Conservation (phyloP, 2,113 vertebrate species). For the Chloropsis cyanopogon region DNA sequence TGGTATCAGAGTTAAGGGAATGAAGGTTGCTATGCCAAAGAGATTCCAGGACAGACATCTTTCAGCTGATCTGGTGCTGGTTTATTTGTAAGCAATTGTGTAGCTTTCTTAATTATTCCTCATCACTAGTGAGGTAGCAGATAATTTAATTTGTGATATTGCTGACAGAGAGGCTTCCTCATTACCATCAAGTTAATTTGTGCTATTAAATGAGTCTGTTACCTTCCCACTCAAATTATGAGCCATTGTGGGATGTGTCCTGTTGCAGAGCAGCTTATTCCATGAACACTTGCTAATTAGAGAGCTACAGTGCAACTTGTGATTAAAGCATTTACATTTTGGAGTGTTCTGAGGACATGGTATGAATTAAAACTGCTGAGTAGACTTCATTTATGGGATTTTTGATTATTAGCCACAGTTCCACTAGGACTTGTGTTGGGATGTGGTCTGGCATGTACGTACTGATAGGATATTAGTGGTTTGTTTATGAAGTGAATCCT, state of each 20-base stretch:
- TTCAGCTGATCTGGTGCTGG: not conserved
- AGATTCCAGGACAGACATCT: not conserved
- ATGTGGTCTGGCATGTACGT: not conserved
- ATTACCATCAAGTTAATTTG: slow-evolving; percentile 34
- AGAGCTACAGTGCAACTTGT: not conserved
- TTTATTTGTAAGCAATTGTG: slow-evolving; percentile 18
- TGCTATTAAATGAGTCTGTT: slow-evolving; percentile 24
- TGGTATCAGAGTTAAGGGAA: not conserved
- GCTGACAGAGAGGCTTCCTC: slow-evolving; percentile 17
- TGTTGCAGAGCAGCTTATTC: not conserved
- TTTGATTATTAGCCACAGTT: not conserved
- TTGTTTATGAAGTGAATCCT: not conserved
- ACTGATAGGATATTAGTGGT: not conserved
- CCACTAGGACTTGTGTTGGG: not conserved
- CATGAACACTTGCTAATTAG: not conserved
- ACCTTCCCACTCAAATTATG: not conserved
- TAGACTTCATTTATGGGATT: not conserved
- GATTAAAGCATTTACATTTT: not conserved
- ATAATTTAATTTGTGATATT: slow-evolving; percentile 37
- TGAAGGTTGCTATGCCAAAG: not conserved
- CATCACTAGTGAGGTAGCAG: not conserved
- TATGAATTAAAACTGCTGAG: not conserved
- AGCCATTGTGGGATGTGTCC: not conserved
- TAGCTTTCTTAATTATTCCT: slow-evolving; percentile 35
- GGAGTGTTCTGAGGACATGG: not conserved